A percentile compares a stretch with the other conserved stretches of the same genome.
Conservation (phyloP, 2,113 vertebrate species). For the Ptilorrhoa leucosticta region DNA sequence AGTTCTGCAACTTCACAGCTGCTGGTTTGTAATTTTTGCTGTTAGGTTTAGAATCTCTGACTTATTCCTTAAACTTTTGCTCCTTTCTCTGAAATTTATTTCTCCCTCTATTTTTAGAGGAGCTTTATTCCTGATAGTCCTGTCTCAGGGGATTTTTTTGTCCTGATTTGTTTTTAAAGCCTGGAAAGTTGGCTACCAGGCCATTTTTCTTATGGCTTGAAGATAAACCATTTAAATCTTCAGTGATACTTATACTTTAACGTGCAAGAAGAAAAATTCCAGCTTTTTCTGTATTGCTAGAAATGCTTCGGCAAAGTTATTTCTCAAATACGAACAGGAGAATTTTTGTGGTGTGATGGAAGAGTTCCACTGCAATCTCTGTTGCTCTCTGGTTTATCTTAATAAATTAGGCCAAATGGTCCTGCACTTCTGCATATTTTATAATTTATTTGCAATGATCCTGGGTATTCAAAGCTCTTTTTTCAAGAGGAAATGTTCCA, state of each 20-base stretch:
- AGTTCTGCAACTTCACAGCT: background rate
- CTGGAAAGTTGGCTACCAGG: background rate
- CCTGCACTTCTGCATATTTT: constrained; percentile 20
- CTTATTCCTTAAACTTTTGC: background rate
- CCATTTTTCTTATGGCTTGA: background rate
- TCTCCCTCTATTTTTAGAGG: background rate
- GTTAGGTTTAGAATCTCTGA: background rate
- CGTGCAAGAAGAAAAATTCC: background rate
- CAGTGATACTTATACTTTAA: background rate
- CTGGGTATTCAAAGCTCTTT: background rate
- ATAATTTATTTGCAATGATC: constrained; percentile 22
- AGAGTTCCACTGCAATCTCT: background rate
- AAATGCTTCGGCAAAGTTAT: background rate
- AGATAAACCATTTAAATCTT: background rate
- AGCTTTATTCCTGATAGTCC: background rate
- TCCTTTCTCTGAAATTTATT: background rate
- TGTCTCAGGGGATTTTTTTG: background rate
- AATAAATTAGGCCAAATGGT: constrained; percentile 13
- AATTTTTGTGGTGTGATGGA: background rate
- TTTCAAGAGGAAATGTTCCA: constrained; percentile 29
- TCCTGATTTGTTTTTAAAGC: background rate
- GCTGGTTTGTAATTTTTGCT: background rate
- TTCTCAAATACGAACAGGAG: background rate
- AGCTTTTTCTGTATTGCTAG: background rate
- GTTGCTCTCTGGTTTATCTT: background rate